A percentile compares a stretch with the other conserved stretches of the same genome.
Evolutionary conservation across 1,140 invertebrate species (phyloP).

Genomic region (Drosophila ogumai): DNA sequence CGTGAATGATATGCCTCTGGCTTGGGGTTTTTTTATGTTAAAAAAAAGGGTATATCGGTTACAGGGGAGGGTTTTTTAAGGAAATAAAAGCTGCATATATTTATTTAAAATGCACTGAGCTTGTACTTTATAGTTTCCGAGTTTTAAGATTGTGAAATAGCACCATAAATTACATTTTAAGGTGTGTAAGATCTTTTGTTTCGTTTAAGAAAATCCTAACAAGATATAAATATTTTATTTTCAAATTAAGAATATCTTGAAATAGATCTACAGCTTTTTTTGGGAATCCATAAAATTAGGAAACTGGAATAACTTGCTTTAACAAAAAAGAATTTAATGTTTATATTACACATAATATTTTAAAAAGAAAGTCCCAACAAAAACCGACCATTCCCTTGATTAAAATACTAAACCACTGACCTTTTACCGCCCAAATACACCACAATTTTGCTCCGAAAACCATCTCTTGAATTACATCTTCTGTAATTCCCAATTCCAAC

Average conservation of each 20-base stretch:
- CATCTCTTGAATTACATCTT: background rate
- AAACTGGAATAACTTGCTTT: too few species aligned
- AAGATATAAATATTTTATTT: too few species aligned
- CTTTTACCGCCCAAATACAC: background rate
- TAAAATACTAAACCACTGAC: background rate
- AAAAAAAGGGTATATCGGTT: conserved; percentile 6
- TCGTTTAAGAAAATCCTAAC: too few species aligned
- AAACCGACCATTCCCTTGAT: background rate
- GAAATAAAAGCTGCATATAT: background rate
- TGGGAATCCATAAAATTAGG: too few species aligned
- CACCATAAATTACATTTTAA: background rate
- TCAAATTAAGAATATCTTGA: too few species aligned
- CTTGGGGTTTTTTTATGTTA: background rate
- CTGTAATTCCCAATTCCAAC: background rate
- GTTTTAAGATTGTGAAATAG: too few species aligned
- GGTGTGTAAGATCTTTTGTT: too few species aligned
- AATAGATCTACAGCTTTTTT: too few species aligned
- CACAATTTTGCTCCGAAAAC: background rate
- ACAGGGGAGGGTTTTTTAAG: background rate
- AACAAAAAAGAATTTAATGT: too few species aligned
- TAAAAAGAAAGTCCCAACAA: background rate
- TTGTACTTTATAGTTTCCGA: background rate
- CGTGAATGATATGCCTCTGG: conserved; percentile 13
- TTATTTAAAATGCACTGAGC: background rate
- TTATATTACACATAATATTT: background rate